Base-by-base conservation (phyloP, 2,888 invertebrate species). In the Leptura quadrifasciata region DNA sequence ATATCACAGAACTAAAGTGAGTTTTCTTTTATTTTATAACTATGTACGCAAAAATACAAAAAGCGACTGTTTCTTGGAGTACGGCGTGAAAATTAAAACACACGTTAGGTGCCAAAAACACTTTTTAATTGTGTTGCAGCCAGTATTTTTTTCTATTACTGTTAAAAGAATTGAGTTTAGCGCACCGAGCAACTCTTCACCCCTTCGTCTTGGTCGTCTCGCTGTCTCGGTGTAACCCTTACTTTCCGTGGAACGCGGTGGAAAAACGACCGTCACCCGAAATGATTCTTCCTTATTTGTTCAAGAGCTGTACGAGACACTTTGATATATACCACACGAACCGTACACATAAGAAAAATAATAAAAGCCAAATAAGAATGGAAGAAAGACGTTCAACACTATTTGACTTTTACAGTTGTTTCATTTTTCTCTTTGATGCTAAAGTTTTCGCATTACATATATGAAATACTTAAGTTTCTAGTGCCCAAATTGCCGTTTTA, bases 281-380 rank as follows among this genome's bases (percentile, higher is more conserved):
- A 84, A 84, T 81, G 84, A 84, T 85, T 82, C 83, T 82, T 83
- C 82, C 81, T 83, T 85, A 84, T 85, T 84, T 85, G 85, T 82
- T 85, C 85, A 82, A 84, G 85, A 84, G 85, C 84, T 85, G 84
- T 78, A 77, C 75, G 79, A 83, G 85, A 85, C 85, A 84, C 84
- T 84, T 85, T 85, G 85, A 85, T 85, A 84, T 85, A 85, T 85
- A 82, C 80, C 79, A 80, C 81, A 79, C 80, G 79, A 78, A 76
- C 77, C 81, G 79, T 78, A 81, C 39, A 58, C 75, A 79, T 80
- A 81, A 83, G 82, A 79, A 80, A 82, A 82, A 82, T 82, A 80
- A 76, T 77, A 80, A 75, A 64, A 72, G 63, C 24, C 12, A 17
- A 18, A 31, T 5, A 39, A 20, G 39, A 60, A 60, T 18, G 65